A percentile compares a stretch with the other conserved stretches of the same genome.
These are phyloP conservation scores for Torymus tubicola DNA, from an alignment of 2,888 invertebrate genomes.

Conservation along the genomic window DNA sequence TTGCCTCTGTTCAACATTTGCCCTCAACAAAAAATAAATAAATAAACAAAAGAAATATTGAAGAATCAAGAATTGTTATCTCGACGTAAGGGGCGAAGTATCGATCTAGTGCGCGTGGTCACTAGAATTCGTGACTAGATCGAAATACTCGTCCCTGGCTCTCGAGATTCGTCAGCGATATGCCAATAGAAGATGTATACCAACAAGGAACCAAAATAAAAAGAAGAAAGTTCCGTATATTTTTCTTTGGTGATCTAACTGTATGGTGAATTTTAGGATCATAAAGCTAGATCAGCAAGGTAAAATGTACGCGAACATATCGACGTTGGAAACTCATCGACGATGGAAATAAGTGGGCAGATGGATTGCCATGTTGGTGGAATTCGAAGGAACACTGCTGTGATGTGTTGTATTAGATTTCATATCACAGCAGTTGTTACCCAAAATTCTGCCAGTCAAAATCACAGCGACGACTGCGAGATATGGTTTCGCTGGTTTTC, in stretches of 20 bases:
- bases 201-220: too few species aligned
- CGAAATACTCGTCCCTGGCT: slow-evolving; percentile 75
- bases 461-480: slow-evolving; percentile 45
- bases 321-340: slow-evolving; percentile 57
- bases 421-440: slow-evolving; percentile 77
- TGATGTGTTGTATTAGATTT: slow-evolving; percentile 68
- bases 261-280: slow-evolving; percentile 74
- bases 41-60: neutral
- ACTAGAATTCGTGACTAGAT: slow-evolving; percentile 75
- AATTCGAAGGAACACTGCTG: slow-evolving; percentile 73
- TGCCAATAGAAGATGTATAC: too few species aligned
- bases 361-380: slow-evolving; percentile 60
- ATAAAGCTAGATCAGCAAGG: slow-evolving; percentile 77
- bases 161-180: slow-evolving; percentile 46
- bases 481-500: neutral
- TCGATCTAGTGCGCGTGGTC: slow-evolving; percentile 72
- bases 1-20: slow-evolving; percentile 53
- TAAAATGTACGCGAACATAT: slow-evolving; percentile 66
- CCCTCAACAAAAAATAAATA: neutral
- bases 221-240: slow-evolving; percentile 65
- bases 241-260: slow-evolving; percentile 81
- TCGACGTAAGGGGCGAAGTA: slow-evolving; percentile 64
- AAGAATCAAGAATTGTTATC: neutral
- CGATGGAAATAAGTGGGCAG: slow-evolving; percentile 48
- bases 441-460: slow-evolving; percentile 63